phyloP scores from a whole-genome alignment of 2,113 vertebrate species.

The Brachyhypopomus occidentalis region DNA sequence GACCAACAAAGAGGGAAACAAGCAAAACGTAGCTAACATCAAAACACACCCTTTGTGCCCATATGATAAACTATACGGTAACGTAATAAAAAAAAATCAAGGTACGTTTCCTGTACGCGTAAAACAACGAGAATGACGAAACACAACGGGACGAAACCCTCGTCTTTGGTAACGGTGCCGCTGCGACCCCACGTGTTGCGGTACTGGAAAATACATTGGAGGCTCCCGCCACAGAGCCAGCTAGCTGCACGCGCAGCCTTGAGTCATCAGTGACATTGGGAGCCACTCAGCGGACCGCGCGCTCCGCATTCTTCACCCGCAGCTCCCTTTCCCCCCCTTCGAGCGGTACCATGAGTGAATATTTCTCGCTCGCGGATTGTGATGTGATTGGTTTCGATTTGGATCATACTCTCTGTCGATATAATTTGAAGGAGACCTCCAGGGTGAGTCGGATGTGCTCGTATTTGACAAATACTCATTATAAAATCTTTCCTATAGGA shows the following conservation, averaged over 20 bases:
- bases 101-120: too few relatives aligned
- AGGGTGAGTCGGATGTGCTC: conserved; percentile 76
- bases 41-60: too few relatives aligned
- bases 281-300: too few relatives aligned
- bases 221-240: conserved; percentile 21
- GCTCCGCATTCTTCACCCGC: too few relatives aligned
- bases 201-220: conserved; percentile 46
- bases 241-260: background rate
- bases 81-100: too few relatives aligned
- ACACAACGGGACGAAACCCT: too few relatives aligned
- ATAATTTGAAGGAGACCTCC: conserved; percentile 84
- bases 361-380: conserved; percentile 82
- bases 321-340: too few relatives aligned
- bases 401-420: conserved; percentile 91
- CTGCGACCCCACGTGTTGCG: conserved; percentile 46
- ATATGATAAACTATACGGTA: too few relatives aligned
- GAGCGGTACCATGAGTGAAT: conserved; percentile 72
- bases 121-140: too few relatives aligned
- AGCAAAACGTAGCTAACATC: too few relatives aligned
- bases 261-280: too few relatives aligned
- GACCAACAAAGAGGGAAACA: background rate
- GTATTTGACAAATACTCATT: background rate
- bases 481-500: too few relatives aligned
- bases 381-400: conserved; percentile 90
- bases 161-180: background rate